Evolutionary conservation across 1,140 invertebrate species (phyloP).

Genomic region (Goniozus legneri): DNA sequence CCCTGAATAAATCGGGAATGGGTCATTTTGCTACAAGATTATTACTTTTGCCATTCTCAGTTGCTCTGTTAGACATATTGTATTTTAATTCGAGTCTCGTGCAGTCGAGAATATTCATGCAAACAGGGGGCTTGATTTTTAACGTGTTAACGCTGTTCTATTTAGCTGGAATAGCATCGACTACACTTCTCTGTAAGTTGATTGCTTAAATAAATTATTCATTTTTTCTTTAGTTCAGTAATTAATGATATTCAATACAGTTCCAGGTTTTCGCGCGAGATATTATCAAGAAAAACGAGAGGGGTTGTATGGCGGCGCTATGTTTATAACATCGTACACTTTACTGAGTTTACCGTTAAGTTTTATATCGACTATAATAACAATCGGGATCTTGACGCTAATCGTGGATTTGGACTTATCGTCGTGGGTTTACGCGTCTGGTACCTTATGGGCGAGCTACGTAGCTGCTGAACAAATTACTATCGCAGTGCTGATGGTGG

Average conservation of each 20-base stretch:
- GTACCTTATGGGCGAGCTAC: conserved; percentile 73
- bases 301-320: conserved; percentile 80
- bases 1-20: conserved; percentile 69
- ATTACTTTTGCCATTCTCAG: conserved; percentile 72
- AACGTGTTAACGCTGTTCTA: conserved; percentile 76
- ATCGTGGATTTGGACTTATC: conserved; percentile 41
- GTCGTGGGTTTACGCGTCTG: conserved; percentile 44
- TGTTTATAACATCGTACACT: conserved; percentile 77
- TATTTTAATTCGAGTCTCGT: conserved; percentile 59
- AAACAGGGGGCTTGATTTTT: conserved; percentile 69
- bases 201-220: conserved; percentile 10
- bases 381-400: conserved; percentile 43
- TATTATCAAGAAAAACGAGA: conserved; percentile 88
- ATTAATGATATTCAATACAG: conserved; percentile 48
- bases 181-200: conserved; percentile 73
- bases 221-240: conserved; percentile 5
- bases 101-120: conserved; percentile 47
- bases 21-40: conserved; percentile 71
- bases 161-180: conserved; percentile 75
- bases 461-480: conserved; percentile 81
- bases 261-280: conserved; percentile 77
- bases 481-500: conserved; percentile 75
- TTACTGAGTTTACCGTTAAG: conserved; percentile 78
- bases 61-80: conserved; percentile 75
- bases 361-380: conserved; percentile 56